Evolutionary conservation across 2,113 vertebrate genomes (phyloP).

Genomic region (Excalfactoria chinensis): DNA sequence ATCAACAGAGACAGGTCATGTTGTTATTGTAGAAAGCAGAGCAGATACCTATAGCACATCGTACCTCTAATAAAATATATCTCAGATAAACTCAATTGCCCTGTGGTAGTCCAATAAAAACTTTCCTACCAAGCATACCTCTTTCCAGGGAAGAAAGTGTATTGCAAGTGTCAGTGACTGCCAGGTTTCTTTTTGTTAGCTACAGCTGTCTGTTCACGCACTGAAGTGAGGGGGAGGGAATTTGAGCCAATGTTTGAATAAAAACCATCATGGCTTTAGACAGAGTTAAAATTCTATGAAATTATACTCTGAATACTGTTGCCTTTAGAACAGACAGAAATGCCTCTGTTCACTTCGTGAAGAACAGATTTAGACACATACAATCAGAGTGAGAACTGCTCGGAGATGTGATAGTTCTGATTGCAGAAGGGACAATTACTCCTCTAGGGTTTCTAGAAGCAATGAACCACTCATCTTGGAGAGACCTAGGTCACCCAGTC

Average conservation of each 20-base stretch:
- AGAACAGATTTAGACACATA: conserved; percentile 8
- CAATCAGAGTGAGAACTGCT: conserved; percentile 23
- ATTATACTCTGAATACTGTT: conserved; percentile 15
- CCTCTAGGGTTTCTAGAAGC: neutral
- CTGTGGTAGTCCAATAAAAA: neutral
- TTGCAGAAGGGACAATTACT: conserved; percentile 25
- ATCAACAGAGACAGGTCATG: neutral
- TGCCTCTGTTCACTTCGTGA: conserved; percentile 13
- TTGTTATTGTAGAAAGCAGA: conserved; percentile 1
- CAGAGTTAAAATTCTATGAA: neutral
- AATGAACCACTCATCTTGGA: neutral
- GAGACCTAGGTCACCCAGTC: neutral
- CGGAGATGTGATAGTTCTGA: conserved; percentile 3
- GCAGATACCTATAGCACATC: neutral
- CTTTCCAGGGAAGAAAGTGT: neutral
- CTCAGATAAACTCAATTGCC: neutral
- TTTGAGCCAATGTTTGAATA: conserved; percentile 4
- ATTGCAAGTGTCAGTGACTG: neutral
- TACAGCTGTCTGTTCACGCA: neutral
- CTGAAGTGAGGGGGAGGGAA: neutral
- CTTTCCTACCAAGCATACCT: neutral
- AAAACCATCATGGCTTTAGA: conserved; percentile 18
- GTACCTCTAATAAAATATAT: neutral
- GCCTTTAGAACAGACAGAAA: conserved; percentile 34
- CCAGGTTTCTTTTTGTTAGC: neutral